phyloP scores from a whole-genome alignment of 1,140 invertebrate genomes.

The Trachymyrmex cornetzi region DNA sequence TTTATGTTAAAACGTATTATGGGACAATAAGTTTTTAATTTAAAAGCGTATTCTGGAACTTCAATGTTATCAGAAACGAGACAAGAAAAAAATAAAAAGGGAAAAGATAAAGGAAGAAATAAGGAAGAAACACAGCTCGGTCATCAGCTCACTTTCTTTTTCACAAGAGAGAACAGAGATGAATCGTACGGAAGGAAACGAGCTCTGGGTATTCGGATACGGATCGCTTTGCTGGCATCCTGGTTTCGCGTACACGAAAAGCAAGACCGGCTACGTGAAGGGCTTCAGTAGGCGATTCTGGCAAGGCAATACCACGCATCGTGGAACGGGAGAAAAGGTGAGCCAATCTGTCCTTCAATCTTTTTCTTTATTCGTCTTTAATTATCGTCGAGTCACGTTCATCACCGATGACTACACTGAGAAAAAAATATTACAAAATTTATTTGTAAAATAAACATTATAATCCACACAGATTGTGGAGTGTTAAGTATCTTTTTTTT shows the following conservation, averaged over 20 bases:
- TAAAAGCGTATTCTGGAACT: neutral
- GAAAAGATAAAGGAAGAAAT: neutral
- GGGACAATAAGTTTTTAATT: neutral
- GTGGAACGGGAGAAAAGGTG: slow-evolving; percentile 93
- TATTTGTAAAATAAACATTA: no score
- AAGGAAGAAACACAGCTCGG: neutral
- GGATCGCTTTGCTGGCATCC: slow-evolving; percentile 96
- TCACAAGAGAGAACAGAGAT: neutral
- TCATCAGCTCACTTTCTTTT: neutral
- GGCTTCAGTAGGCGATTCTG: slow-evolving; percentile 94
- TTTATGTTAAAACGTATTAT: neutral
- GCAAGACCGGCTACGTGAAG: slow-evolving; percentile 90
- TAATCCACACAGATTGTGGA: no score
- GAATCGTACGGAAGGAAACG: slow-evolving; percentile 45
- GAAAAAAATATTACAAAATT: no score
- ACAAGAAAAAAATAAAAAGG: neutral
- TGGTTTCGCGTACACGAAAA: slow-evolving; percentile 92
- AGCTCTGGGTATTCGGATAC: slow-evolving; percentile 94
- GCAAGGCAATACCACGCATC: slow-evolving; percentile 94
- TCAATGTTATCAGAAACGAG: neutral
- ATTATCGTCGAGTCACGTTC: neutral
- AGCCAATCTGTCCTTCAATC: slow-evolving; percentile 57
- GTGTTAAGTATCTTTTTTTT: no score
- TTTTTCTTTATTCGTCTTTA: neutral
- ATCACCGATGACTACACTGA: neutral